Evolutionary conservation across 1,140 invertebrate species (phyloP).

Genomic region (Pogonomyrmex barbatus): DNA sequence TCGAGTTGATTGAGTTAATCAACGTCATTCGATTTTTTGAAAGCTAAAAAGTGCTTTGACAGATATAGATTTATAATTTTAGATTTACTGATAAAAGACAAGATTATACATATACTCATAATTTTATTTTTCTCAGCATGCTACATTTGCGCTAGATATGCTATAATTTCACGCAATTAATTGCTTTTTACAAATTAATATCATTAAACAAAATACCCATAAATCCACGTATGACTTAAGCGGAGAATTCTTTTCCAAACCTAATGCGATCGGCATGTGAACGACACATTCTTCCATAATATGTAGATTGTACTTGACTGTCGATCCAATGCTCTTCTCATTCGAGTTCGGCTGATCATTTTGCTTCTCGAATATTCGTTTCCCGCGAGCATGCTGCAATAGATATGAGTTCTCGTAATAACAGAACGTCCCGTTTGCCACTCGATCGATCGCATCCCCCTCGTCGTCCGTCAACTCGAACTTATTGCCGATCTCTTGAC

Average conservation of each 20-base stretch:
- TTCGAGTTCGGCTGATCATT: constrained; percentile 70
- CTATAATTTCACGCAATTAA: background rate
- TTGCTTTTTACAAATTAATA: constrained; percentile 1
- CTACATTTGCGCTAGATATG: too few relatives aligned
- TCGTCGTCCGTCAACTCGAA: constrained; percentile 88
- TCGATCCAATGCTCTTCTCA: constrained; percentile 41
- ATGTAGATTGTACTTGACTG: constrained; percentile 88
- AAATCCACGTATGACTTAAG: constrained; percentile 90
- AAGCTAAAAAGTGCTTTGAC: background rate
- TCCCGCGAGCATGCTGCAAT: constrained; percentile 88
- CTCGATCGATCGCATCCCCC: constrained; percentile 87
- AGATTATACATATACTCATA: background rate
- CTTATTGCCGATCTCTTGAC: constrained; percentile 89
- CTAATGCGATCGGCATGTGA: constrained; percentile 92
- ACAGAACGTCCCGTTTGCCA: constrained; percentile 90
- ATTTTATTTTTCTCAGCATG: background rate
- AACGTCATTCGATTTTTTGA: background rate
- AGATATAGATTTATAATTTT: too few relatives aligned
- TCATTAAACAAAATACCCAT: constrained; percentile 79
- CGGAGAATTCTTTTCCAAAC: constrained; percentile 93
- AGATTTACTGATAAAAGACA: background rate
- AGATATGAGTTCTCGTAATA: constrained; percentile 94
- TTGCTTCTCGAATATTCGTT: constrained; percentile 81
- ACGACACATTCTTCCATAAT: constrained; percentile 93
- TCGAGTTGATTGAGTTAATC: background rate